phyloP scores from a whole-genome alignment of 2,113 vertebrate genomes.

The Cygnus atratus region DNA sequence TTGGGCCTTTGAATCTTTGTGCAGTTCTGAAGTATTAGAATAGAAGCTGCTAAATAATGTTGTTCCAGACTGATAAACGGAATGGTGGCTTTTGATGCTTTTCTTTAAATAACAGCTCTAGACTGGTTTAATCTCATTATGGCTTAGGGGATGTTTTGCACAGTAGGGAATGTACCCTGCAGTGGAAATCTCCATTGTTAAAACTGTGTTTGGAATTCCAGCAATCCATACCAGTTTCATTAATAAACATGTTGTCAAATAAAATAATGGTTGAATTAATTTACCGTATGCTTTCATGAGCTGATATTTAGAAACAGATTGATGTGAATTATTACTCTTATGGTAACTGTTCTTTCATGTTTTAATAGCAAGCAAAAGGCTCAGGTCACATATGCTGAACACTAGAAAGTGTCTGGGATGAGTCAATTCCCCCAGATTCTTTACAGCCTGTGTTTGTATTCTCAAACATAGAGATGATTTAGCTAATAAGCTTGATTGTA shows the following conservation, averaged over 20 bases:
- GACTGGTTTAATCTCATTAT: not conserved
- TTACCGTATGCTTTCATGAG: not conserved
- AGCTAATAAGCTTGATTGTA: not conserved
- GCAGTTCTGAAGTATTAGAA: not conserved
- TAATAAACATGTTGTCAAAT: not conserved
- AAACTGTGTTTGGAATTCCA: not conserved
- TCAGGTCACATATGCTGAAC: not conserved
- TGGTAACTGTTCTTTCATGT: not conserved
- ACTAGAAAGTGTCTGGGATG: not conserved
- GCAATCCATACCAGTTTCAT: not conserved
- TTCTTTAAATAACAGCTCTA: not conserved
- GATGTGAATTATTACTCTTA: not conserved
- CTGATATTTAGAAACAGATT: not conserved
- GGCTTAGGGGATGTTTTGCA: not conserved
- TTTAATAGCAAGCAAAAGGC: not conserved
- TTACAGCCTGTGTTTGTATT: not conserved
- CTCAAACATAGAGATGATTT: not conserved
- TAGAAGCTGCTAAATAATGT: not conserved
- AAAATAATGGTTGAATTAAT: constrained; percentile 1
- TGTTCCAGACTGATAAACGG: not conserved
- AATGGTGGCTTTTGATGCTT: not conserved
- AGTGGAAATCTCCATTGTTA: not conserved
- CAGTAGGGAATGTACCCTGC: not conserved
- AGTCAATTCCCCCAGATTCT: not conserved
- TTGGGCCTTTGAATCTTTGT: not conserved